A percentile compares a stretch with the other conserved stretches of the same genome.
Evolutionary conservation across 1,140 invertebrate species (phyloP).

Genomic region (Ectropis grisescens): DNA sequence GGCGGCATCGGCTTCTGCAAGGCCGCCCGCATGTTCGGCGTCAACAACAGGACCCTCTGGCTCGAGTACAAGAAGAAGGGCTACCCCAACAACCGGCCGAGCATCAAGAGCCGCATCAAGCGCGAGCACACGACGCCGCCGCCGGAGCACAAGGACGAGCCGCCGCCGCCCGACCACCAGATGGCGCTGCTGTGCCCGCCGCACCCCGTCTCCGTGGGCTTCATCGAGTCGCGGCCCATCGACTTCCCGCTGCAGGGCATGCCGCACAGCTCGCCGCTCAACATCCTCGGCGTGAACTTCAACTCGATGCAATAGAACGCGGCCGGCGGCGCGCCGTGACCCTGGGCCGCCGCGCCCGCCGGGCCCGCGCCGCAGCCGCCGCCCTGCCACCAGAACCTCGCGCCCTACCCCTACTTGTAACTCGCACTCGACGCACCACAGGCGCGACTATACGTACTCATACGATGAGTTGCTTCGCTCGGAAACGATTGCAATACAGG

Average conservation of each 20-base stretch:
- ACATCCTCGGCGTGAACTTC: slow-evolving; percentile 80
- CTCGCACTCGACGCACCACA: too few relatives aligned
- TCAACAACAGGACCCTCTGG: slow-evolving; percentile 88
- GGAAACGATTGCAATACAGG: too few relatives aligned
- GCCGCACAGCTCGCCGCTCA: slow-evolving; percentile 72
- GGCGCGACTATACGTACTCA: too few relatives aligned
- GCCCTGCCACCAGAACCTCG: slow-evolving; percentile 1
- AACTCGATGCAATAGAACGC: slow-evolving; percentile 76
- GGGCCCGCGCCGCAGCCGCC: slow-evolving; percentile 20
- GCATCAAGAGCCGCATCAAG: slow-evolving; percentile 79
- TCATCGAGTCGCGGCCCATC: slow-evolving; percentile 73
- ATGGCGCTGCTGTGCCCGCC: slow-evolving; percentile 52
- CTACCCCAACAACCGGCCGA: slow-evolving; percentile 81
- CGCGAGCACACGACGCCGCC: slow-evolving; percentile 73
- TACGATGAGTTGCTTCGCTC: too few relatives aligned
- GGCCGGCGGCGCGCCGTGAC: slow-evolving; percentile 49
- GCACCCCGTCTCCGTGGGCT: slow-evolving; percentile 67
- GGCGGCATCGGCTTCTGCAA: slow-evolving; percentile 90
- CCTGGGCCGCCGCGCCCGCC: slow-evolving; percentile 41
- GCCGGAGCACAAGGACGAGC: slow-evolving; percentile 55
- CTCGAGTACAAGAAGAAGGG: slow-evolving; percentile 86
- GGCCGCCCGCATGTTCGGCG: slow-evolving; percentile 83
- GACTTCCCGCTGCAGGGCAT: slow-evolving; percentile 69
- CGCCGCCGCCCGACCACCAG: slow-evolving; percentile 47
- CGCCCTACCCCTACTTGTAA: slow-evolving; percentile 1